A percentile compares a stretch with the other conserved stretches of the same genome.
Evolutionary conservation across 2,797 vertebrate genomes (phyloP).

Genomic region (Phoebastria nigripes): DNA sequence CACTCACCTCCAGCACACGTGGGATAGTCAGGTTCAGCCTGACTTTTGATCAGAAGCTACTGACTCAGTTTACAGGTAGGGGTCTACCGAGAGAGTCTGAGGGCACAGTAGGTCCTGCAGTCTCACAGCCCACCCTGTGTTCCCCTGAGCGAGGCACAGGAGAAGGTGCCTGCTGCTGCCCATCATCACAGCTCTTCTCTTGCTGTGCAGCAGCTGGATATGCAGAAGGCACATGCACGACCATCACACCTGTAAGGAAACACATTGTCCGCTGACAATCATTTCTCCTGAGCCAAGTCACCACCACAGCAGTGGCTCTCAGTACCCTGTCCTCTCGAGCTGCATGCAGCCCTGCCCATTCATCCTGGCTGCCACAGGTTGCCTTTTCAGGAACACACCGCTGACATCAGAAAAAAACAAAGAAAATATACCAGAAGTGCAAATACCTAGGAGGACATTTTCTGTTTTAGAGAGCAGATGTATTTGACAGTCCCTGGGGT

Average conservation of each 20-base stretch:
- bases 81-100: fast-evolving
- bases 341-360: not conserved
- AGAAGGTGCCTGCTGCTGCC: not conserved
- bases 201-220: not conserved
- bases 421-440: not conserved
- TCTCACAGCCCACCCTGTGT: not conserved
- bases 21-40: not conserved
- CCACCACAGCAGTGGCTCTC: not conserved
- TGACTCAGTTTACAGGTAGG: not conserved
- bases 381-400: not conserved
- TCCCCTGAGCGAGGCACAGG: fast-evolving
- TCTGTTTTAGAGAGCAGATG: not conserved
- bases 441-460: not conserved
- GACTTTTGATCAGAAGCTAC: not conserved
- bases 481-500: not conserved
- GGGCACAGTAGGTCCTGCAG: fast-evolving
- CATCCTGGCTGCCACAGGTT: not conserved
- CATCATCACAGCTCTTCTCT: not conserved
- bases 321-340: not conserved
- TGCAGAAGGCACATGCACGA: not conserved
- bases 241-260: not conserved
- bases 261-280: fast-evolving
- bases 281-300: not conserved
- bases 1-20: not conserved
- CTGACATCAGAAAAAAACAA: not conserved